Conservation (phyloP, 2,888 invertebrate species). For the Lasioglossum oenotherae region DNA sequence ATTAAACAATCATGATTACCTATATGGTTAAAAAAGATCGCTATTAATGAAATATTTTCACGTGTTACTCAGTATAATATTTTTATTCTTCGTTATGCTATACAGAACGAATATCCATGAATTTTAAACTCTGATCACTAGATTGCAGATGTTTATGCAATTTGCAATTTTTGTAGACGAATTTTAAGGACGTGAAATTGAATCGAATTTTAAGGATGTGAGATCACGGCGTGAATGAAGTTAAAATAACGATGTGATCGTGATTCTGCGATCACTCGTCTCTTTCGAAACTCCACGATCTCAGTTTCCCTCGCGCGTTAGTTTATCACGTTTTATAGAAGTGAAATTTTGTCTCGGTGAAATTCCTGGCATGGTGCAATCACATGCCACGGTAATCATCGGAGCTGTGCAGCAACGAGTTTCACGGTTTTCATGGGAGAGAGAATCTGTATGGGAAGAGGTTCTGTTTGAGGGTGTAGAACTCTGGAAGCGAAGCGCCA, state of each 20-base stretch:
- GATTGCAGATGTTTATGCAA: too few relatives aligned
- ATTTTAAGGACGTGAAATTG: too few relatives aligned
- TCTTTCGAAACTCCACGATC: not conserved
- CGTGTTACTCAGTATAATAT: not conserved
- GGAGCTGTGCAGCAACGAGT: constrained; percentile 45
- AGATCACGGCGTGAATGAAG: too few relatives aligned
- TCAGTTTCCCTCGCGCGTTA: not conserved
- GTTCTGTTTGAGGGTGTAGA: constrained; percentile 60
- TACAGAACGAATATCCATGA: not conserved
- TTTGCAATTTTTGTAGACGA: too few relatives aligned
- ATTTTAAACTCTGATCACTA: not conserved
- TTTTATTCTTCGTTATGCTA: not conserved
- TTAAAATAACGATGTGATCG: too few relatives aligned
- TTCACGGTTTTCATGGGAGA: constrained; percentile 48
- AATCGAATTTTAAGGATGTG: too few relatives aligned
- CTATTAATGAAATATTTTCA: not conserved
- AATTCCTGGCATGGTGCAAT: constrained; percentile 47
- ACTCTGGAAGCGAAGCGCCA: constrained; percentile 62
- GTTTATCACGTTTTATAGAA: not conserved
- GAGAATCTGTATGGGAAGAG: constrained; percentile 59
- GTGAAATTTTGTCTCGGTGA: constrained; percentile 30
- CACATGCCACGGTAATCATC: constrained; percentile 57
- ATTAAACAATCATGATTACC: not conserved
- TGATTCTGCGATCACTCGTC: too few relatives aligned
- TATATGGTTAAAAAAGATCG: not conserved